phyloP scores from a whole-genome alignment of 92 coral and sea anemone species.

The Muricea muricata region DNA sequence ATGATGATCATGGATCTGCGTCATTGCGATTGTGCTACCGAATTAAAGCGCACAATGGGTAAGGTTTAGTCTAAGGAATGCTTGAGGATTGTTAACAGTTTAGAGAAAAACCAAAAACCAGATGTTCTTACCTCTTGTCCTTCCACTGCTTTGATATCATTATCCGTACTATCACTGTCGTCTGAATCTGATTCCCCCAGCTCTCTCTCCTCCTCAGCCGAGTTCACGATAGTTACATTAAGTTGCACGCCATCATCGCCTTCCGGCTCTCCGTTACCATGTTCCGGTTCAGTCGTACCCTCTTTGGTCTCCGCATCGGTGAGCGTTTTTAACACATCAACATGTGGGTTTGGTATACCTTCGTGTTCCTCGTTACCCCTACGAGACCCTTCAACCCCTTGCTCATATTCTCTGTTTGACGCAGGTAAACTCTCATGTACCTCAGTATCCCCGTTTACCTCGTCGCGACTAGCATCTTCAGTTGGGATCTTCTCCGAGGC shows the following conservation, averaged over 20 bases:
- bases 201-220: neutral
- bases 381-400: neutral
- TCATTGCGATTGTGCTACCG: too few relatives aligned
- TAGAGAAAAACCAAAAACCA: too few relatives aligned
- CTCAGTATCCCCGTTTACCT: neutral
- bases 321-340: slow-evolving; percentile 87
- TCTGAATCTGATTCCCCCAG: neutral
- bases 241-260: neutral
- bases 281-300: slow-evolving; percentile 86
- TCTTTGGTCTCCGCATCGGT: slow-evolving; percentile 85
- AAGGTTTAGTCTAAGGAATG: too few relatives aligned
- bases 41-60: too few relatives aligned
- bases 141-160: slow-evolving; percentile 33
- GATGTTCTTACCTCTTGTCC: neutral
- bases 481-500: neutral
- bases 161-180: neutral
- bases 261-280: slow-evolving; percentile 25
- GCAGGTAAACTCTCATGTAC: neutral
- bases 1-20: too few relatives aligned
- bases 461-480: neutral
- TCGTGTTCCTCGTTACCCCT: neutral
- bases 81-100: too few relatives aligned
- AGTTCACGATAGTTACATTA: neutral
- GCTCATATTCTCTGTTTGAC: neutral
- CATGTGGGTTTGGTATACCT: slow-evolving; percentile 61